Conservation (phyloP, 2,113 vertebrate species). For the Haemorhous mexicanus region DNA sequence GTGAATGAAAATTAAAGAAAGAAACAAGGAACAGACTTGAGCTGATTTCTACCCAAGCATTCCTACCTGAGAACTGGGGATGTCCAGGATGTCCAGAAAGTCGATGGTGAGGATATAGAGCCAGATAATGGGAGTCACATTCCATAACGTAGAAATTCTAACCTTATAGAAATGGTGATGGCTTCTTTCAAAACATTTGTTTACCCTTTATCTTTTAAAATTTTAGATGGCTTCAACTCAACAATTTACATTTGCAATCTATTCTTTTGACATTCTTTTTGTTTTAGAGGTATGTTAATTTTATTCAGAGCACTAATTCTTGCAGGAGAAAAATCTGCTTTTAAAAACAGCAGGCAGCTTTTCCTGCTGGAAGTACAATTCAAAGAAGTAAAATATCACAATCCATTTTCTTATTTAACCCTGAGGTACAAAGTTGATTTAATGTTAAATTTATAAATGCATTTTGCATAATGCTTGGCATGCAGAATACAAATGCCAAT, state of each 20-base stretch:
- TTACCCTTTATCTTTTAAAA: neutral
- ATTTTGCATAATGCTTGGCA: neutral
- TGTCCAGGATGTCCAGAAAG: accelerated
- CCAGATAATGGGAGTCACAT: neutral
- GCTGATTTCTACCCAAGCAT: neutral
- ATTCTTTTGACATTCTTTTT: neutral
- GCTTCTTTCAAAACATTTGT: neutral
- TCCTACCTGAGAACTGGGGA: neutral
- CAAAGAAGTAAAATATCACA: neutral
- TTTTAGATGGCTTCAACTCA: neutral
- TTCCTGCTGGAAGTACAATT: neutral
- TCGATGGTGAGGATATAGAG: accelerated
- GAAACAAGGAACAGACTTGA: neutral
- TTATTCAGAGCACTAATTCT: neutral
- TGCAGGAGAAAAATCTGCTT: neutral
- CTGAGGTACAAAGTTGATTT: neutral
- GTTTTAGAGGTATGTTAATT: neutral
- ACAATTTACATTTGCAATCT: neutral
- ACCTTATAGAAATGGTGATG: neutral
- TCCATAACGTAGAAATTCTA: neutral
- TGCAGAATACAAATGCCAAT: neutral
- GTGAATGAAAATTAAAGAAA: neutral
- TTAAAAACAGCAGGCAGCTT: neutral
- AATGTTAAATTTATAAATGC: neutral
- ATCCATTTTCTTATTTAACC: neutral